Conservation (phyloP, 2,888 invertebrate species). For the Dione juno region DNA sequence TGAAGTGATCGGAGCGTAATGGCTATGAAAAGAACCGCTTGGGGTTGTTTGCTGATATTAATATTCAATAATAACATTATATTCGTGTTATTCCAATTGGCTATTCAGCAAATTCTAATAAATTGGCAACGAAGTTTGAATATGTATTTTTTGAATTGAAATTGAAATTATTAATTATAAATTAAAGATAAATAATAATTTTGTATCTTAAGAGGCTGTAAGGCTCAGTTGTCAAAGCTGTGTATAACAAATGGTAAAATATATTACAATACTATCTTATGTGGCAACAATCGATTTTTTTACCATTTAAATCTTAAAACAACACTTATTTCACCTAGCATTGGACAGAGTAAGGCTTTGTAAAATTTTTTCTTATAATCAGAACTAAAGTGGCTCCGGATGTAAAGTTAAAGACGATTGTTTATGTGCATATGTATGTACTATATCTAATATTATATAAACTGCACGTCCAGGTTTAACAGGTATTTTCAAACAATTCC, state of each 20-base stretch:
- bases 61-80: conserved; percentile 27
- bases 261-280: too few relatives aligned
- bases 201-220: too few relatives aligned
- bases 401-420: too few relatives aligned
- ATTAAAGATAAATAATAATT: not conserved
- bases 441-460: not conserved
- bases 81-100: conserved; percentile 17
- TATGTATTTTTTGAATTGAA: not conserved
- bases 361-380: too few relatives aligned
- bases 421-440: too few relatives aligned
- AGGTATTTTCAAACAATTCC: conserved; percentile 14
- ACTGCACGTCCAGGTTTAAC: not conserved
- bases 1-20: conserved; percentile 19
- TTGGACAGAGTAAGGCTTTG: too few relatives aligned
- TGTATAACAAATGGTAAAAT: too few relatives aligned
- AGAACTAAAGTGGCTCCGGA: too few relatives aligned
- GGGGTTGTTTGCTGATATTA: conserved; percentile 23
- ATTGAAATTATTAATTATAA: not conserved
- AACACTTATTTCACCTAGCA: too few relatives aligned
- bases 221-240: too few relatives aligned
- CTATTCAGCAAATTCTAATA: conserved; percentile 20
- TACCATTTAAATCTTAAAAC: too few relatives aligned
- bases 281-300: too few relatives aligned
- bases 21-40: conserved; percentile 26
- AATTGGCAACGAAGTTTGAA: not conserved